Conservation (phyloP, 2,888 invertebrate genomes). For the Machimus rusticus region DNA sequence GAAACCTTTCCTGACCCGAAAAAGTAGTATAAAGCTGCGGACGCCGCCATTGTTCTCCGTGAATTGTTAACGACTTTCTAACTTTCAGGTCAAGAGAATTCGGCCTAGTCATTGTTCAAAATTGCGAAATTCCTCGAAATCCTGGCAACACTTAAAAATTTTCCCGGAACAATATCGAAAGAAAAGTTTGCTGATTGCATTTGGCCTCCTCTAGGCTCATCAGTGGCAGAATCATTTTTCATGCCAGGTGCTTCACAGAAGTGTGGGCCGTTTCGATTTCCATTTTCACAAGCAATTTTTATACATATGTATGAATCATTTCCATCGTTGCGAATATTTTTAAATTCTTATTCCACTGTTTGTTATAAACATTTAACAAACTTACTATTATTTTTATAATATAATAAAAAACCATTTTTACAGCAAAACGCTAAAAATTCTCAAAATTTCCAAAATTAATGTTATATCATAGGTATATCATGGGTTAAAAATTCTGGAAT, state of each 20-base stretch:
- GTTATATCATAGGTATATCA: no score
- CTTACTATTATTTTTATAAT: no score
- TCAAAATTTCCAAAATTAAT: no score
- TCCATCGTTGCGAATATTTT: not conserved
- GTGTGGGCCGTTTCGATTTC: not conserved
- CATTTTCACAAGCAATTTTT: no score
- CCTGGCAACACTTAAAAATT: constrained; percentile 2
- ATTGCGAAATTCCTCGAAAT: constrained; percentile 26
- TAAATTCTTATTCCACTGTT: no score
- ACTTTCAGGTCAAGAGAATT: constrained; percentile 36
- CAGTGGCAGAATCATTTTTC: constrained; percentile 1
- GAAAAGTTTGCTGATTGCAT: constrained; percentile 30
- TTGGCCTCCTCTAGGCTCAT: not conserved
- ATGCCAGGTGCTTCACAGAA: not conserved
- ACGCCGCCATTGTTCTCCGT: constrained; percentile 5
- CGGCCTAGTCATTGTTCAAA: constrained; percentile 37
- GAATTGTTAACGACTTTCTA: constrained; percentile 34
- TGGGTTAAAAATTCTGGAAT: no score
- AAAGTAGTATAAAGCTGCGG: not conserved
- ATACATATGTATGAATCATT: not conserved
- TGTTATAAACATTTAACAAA: not conserved
- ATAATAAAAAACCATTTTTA: no score
- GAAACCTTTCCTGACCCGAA: constrained; percentile 5
- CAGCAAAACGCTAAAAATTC: no score
- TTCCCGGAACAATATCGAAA: not conserved